A percentile compares a stretch with the other conserved stretches of the same genome.
These are phyloP conservation scores for Penaeus vannamei DNA, from an alignment of 1,140 invertebrate species.

Conservation along the genomic window DNA sequence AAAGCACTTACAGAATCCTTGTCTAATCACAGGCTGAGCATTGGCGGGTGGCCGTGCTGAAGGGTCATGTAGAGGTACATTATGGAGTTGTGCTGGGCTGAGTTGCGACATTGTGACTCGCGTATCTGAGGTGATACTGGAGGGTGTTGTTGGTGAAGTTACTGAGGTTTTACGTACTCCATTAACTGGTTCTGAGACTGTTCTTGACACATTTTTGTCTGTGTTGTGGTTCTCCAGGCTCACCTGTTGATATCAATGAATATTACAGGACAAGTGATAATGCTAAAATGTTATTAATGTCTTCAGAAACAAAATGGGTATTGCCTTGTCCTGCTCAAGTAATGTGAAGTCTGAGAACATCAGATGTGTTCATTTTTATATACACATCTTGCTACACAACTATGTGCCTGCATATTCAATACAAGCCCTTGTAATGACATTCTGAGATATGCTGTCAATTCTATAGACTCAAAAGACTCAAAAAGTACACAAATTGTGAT, in stretches of 20 bases:
- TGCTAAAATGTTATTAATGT: too few species aligned
- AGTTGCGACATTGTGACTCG: slow-evolving; percentile 55
- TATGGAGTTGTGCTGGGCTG: slow-evolving; percentile 56
- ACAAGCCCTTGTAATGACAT: too few species aligned
- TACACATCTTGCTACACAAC: too few species aligned
- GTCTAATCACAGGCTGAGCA: slow-evolving; percentile 52
- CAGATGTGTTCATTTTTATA: too few species aligned
- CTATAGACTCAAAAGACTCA: too few species aligned
- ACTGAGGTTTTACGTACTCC: slow-evolving; percentile 39
- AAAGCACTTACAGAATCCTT: slow-evolving; percentile 50
- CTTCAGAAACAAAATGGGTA: too few species aligned
- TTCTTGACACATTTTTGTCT: slow-evolving; percentile 30
- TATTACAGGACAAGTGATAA: too few species aligned
- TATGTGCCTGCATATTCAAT: too few species aligned
- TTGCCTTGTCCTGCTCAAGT: too few species aligned
- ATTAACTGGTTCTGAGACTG: slow-evolving; percentile 50
- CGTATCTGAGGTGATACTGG: background rate
- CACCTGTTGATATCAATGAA: slow-evolving; percentile 2
- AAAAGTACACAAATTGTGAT: too few species aligned
- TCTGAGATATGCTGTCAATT: too few species aligned
- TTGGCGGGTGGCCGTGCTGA: slow-evolving; percentile 29
- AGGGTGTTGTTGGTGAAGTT: slow-evolving; percentile 25
- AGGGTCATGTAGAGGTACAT: slow-evolving; percentile 55
- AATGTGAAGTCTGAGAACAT: too few species aligned
- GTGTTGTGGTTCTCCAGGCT: slow-evolving; percentile 42